phyloP scores from a whole-genome alignment of 1,140 invertebrate species.

The Aphelinus certus region DNA sequence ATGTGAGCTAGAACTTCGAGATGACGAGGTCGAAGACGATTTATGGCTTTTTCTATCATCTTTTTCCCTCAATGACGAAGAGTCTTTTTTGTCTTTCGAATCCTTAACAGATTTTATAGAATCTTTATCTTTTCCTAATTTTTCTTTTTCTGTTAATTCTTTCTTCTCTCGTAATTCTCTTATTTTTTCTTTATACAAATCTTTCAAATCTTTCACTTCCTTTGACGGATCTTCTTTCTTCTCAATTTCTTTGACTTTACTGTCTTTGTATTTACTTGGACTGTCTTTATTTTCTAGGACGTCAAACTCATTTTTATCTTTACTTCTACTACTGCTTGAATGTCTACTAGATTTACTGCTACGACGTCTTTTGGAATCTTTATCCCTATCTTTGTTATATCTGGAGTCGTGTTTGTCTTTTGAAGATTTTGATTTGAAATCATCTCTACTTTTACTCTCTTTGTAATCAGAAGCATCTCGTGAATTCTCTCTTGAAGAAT shows the following conservation, averaged over 20 bases:
- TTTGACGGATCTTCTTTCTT: constrained; percentile 50
- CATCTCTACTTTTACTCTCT: constrained; percentile 53
- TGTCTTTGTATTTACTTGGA: constrained; percentile 42
- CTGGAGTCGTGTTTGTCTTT: constrained; percentile 55
- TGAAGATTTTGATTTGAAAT: constrained; percentile 46
- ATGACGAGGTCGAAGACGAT: constrained; percentile 45
- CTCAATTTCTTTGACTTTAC: constrained; percentile 45
- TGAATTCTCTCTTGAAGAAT: constrained; percentile 56
- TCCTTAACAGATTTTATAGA: constrained; percentile 51
- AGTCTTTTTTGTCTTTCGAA: constrained; percentile 53
- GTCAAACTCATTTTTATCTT: constrained; percentile 49
- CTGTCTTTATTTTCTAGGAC: constrained; percentile 42
- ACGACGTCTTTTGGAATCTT: constrained; percentile 47
- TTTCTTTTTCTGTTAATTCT: constrained; percentile 63
- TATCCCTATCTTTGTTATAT: constrained; percentile 50
- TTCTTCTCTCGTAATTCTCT: constrained; percentile 62
- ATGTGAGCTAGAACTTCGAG: constrained; percentile 40
- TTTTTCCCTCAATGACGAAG: constrained; percentile 46
- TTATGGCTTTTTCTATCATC: constrained; percentile 57
- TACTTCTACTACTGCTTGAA: constrained; percentile 46
- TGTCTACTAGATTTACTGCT: constrained; percentile 53
- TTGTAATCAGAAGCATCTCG: constrained; percentile 52
- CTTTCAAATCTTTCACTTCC: constrained; percentile 60
- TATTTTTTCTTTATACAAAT: constrained; percentile 65
- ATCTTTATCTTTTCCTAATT: constrained; percentile 55